Evolutionary conservation across 2,113 vertebrate genomes (phyloP).

Genomic region (Spermophilus dauricus): DNA sequence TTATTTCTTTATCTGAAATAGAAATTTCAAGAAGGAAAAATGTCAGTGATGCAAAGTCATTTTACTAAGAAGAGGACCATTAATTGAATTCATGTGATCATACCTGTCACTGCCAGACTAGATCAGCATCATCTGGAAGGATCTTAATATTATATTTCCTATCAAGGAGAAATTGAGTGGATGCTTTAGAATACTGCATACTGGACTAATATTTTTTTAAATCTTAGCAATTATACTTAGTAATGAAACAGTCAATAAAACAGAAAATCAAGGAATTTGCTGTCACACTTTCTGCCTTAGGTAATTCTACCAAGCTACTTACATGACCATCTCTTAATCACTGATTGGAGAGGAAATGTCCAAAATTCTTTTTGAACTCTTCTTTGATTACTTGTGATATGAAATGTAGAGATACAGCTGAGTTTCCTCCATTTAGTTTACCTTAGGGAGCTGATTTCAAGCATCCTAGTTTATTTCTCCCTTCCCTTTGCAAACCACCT

Average conservation of each 20-base stretch:
- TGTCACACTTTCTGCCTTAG: no score
- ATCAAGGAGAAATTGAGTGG: not conserved
- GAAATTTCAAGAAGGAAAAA: no score
- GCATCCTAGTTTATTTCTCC: not conserved
- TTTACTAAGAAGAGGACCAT: no score
- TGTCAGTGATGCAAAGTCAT: not conserved
- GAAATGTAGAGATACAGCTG: not conserved
- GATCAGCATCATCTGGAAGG: not conserved
- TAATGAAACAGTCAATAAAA: not conserved
- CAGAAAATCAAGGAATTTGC: not conserved
- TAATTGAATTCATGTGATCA: not conserved
- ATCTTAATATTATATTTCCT: not conserved
- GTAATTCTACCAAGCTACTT: no score
- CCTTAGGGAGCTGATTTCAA: not conserved
- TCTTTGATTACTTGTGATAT: not conserved
- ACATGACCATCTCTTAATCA: not conserved
- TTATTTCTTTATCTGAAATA: no score
- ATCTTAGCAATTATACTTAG: slow-evolving; percentile 20
- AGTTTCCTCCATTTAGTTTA: not conserved
- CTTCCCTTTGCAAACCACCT: not conserved
- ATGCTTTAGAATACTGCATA: not conserved
- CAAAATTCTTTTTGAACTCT: not conserved
- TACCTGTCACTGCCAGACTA: not conserved
- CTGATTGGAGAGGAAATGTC: not conserved
- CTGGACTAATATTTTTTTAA: slow-evolving; percentile 31